Percentiles rank a stretch among this genome's conserved stretches.
phyloP scores from a whole-genome alignment of 2,888 invertebrate genomes.

The Bombyx huttoni region DNA sequence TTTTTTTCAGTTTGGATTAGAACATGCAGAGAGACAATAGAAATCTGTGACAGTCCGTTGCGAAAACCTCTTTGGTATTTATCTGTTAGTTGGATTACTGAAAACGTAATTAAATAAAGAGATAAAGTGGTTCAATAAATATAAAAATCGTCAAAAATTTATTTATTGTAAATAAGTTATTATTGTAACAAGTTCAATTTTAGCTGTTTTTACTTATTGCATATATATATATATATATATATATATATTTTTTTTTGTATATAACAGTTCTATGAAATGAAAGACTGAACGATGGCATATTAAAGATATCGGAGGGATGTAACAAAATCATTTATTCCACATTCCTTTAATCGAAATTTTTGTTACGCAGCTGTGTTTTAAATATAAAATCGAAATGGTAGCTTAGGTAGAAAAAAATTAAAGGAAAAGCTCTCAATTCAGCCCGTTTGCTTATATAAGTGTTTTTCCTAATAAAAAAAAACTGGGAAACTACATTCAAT shows the following conservation, averaged over 20 bases:
- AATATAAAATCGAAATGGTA: no score
- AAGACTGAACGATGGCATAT: slow-evolving; percentile 62
- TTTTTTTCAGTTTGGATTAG: neutral
- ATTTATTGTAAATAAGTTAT: slow-evolving; percentile 3
- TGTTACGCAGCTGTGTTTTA: neutral
- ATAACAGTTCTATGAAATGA: slow-evolving; percentile 43
- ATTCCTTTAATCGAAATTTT: slow-evolving; percentile 22
- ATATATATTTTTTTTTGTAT: no score
- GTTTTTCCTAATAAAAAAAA: no score
- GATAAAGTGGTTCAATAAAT: neutral
- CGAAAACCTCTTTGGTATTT: neutral
- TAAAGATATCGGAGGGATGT: slow-evolving; percentile 28
- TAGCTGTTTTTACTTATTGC: slow-evolving; percentile 34
- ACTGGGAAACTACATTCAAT: no score
- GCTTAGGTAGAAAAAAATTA: no score
- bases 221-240: slow-evolving; percentile 35
- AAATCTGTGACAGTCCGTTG: neutral
- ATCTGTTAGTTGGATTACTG: neutral
- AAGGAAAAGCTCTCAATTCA: no score
- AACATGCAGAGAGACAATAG: no score
- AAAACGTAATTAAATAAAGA: neutral
- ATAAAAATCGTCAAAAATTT: neutral
- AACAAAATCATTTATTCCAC: slow-evolving; percentile 21
- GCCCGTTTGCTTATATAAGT: no score
- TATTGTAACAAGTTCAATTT: slow-evolving; percentile 18